Evolutionary conservation across 2,888 invertebrate genomes (phyloP).

Genomic region (Aleiodes testaceus): DNA sequence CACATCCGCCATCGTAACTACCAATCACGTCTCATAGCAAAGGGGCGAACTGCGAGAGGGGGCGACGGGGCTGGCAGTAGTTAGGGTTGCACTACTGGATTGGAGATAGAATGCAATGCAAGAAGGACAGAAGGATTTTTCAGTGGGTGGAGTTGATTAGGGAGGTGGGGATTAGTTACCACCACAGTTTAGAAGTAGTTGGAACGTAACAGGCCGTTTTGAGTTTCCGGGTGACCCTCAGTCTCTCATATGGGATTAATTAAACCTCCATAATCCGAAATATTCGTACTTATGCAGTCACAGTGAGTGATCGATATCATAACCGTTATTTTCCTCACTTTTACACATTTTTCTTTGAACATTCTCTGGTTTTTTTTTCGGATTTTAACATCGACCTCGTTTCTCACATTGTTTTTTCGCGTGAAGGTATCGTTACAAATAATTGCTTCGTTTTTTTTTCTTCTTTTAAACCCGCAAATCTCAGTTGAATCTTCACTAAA

Average conservation of each 20-base stretch:
- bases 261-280: slow-evolving; percentile 50
- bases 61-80: not conserved
- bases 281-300: slow-evolving; percentile 46
- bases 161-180: slow-evolving; percentile 2
- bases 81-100: not conserved
- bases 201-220: slow-evolving; percentile 47
- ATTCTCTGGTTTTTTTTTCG: not conserved
- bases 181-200: slow-evolving; percentile 20
- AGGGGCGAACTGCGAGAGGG: slow-evolving; percentile 17
- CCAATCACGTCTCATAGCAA: slow-evolving; percentile 55
- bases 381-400: slow-evolving; percentile 46
- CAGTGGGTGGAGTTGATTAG: not conserved
- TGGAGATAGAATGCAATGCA: slow-evolving; percentile 1
- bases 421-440: slow-evolving; percentile 35
- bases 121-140: slow-evolving; percentile 18
- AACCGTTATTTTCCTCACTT: slow-evolving; percentile 36
- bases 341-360: slow-evolving; percentile 17
- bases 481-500: slow-evolving; percentile 29
- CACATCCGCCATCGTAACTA: slow-evolving; percentile 56
- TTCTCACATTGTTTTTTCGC: slow-evolving; percentile 40
- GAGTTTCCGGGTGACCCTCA: slow-evolving; percentile 52
- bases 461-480: slow-evolving; percentile 14
- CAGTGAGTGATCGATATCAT: slow-evolving; percentile 36
- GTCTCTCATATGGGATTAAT: slow-evolving; percentile 50
- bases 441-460: slow-evolving; percentile 26